These are phyloP conservation scores for Picathartes gymnocephalus DNA, from an alignment of 2,113 vertebrate genomes.

Conservation along the genomic window DNA sequence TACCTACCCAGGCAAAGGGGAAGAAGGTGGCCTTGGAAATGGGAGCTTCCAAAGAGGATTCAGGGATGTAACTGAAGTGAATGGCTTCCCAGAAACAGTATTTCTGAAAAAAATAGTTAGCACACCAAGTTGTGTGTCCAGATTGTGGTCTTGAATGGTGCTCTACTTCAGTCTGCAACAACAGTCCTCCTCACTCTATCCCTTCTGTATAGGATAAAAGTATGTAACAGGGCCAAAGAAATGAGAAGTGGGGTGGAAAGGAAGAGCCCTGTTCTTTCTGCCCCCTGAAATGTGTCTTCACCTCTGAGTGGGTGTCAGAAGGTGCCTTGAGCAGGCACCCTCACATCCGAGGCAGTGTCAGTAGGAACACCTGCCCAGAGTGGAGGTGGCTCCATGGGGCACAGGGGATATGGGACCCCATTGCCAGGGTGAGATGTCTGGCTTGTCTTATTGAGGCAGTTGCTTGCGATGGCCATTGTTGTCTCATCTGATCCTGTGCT, in stretches of 20 bases:
- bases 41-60: not conserved
- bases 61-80: not conserved
- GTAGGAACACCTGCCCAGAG: not conserved
- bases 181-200: not conserved
- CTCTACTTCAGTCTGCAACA: not conserved
- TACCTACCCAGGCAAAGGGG: not conserved
- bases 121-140: not conserved
- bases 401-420: not conserved
- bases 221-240: not conserved
- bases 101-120: not conserved
- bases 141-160: not conserved
- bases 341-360: rapidly evolving
- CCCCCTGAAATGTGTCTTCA: not conserved
- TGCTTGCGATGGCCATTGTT: rapidly evolving
- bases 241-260: not conserved
- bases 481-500: not conserved
- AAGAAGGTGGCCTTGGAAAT: not conserved
- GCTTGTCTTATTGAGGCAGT: not conserved
- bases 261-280: not conserved
- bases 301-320: not conserved
- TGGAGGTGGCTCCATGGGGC: not conserved
- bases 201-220: not conserved
- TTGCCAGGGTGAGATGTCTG: not conserved
- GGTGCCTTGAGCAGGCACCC: not conserved
- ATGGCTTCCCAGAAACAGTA: not conserved